Percentiles rank a stretch among this genome's conserved stretches.
Conservation (phyloP, 2,113 vertebrate genomes). For the Pseudolaguvia tuberculata region DNA sequence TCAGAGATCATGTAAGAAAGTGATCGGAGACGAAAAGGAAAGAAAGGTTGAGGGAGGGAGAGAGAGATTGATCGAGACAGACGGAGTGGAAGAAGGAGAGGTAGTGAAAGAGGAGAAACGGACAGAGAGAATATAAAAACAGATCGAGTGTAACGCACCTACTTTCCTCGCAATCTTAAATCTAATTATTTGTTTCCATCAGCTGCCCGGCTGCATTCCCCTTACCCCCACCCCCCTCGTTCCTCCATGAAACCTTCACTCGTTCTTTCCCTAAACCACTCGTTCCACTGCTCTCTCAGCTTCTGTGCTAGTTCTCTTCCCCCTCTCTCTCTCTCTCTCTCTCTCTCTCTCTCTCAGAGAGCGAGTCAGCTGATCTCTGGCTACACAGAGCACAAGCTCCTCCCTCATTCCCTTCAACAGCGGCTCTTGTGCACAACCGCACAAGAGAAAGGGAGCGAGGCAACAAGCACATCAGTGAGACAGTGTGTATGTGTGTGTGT, state of each 20-base stretch:
- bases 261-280: neutral
- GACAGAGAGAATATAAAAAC: slow-evolving; percentile 8
- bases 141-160: slow-evolving; percentile 35
- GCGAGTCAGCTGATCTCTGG: slow-evolving; percentile 63
- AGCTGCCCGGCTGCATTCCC: slow-evolving; percentile 53
- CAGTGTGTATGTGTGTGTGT: neutral
- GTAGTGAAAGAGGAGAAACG: neutral
- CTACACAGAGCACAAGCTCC: slow-evolving; percentile 59
- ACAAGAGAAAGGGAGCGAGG: slow-evolving; percentile 13
- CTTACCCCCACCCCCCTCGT: slow-evolving; percentile 54
- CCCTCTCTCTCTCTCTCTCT: slow-evolving; percentile 9
- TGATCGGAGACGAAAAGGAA: neutral
- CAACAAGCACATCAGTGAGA: slow-evolving; percentile 5
- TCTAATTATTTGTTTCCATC: slow-evolving; percentile 72
- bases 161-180: slow-evolving; percentile 59
- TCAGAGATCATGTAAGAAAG: too few species aligned
- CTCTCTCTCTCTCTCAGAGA: slow-evolving; percentile 25
- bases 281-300: neutral
- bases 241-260: slow-evolving; percentile 44
- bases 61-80: neutral
- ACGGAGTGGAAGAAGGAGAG: neutral
- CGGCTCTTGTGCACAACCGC: slow-evolving; percentile 41
- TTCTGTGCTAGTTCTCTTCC: slow-evolving; percentile 8
- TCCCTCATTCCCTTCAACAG: slow-evolving; percentile 52
- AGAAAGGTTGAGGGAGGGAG: too few species aligned